Evolutionary conservation across 2,113 vertebrate species (phyloP).

Genomic region (Ivindomyrus marchei): DNA sequence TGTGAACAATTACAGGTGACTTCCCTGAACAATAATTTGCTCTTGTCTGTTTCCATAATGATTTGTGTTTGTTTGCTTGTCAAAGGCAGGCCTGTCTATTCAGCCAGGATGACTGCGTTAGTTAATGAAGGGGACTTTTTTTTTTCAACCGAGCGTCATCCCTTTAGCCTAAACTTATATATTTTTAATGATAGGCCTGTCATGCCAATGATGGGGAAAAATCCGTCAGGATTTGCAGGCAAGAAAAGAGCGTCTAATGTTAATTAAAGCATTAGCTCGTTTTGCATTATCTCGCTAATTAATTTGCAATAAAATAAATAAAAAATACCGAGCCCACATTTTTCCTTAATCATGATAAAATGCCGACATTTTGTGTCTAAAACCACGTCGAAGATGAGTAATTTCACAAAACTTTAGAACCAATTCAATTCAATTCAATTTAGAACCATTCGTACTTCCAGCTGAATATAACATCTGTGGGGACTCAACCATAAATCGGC

Average conservation of each 20-base stretch:
- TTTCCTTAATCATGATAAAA: not conserved
- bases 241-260: not conserved
- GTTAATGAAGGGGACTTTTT: not conserved
- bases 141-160: not conserved
- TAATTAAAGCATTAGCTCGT: not conserved
- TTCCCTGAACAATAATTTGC: not conserved
- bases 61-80: conserved; percentile 13
- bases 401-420: not conserved
- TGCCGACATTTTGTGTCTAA: not conserved
- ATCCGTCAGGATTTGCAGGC: not conserved
- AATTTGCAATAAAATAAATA: not conserved
- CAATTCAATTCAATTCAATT: no score
- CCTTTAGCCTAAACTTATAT: not conserved
- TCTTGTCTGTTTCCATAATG: not conserved
- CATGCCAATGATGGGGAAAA: not conserved
- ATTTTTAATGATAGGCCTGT: not conserved
- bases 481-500: not conserved
- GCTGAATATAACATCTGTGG: not conserved
- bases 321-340: not conserved
- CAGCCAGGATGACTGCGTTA: not conserved
- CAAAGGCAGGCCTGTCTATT: not conserved
- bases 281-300: not conserved
- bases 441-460: not conserved
- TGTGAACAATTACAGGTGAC: not conserved
- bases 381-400: not conserved